Evolutionary conservation across 2,888 invertebrate species (phyloP), one percentile per base, ranked within the genome.

Genomic region (Habrosyne pyritoides): DNA sequence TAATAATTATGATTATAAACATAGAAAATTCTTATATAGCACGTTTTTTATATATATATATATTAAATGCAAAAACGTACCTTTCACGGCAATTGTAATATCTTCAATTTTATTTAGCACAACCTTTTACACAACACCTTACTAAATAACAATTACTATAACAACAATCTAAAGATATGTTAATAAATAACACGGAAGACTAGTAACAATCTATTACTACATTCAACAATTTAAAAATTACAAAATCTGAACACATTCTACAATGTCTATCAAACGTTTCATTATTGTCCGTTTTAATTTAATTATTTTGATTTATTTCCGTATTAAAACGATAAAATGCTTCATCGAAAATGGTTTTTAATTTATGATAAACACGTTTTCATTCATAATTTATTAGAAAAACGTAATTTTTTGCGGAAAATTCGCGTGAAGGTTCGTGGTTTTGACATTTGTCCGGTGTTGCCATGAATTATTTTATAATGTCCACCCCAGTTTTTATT

Each of bases 351-450:
- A 62, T 57, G 33, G 52, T 57, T 75, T 77, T 66, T 71, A 57
- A 69, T 73, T 69, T 59, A 77, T 73, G 66, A 71, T 62, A 52
- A 61, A 59, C 63, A 69, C 75, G 68, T 79, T 87, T 90, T 89
- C 89, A 91, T 90, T 91, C 90, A 91, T 89, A 77, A 90, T 84
- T 79, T 63, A 69, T 61, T 68, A 69, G 60, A 84, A 84, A 82
- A 80, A 74, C 73, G 72, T 62, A 48, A 42, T 33, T 70, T 67
- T 73, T 74, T 69, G 73, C 77, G 79, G 77, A 81, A 77, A 82
- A 87, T 87, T 90, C 87, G 87, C 87, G 87, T 85, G 84, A 81
- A 79, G 75, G 86, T 84, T 66, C 74, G 68, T 71, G 73, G 67
- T 79, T 84, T 86, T 89, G 91, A 91, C 90, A 64, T 86, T 83